Base-by-base conservation (phyloP, 2,113 vertebrate genomes). In the Atlantisia rogersi region DNA sequence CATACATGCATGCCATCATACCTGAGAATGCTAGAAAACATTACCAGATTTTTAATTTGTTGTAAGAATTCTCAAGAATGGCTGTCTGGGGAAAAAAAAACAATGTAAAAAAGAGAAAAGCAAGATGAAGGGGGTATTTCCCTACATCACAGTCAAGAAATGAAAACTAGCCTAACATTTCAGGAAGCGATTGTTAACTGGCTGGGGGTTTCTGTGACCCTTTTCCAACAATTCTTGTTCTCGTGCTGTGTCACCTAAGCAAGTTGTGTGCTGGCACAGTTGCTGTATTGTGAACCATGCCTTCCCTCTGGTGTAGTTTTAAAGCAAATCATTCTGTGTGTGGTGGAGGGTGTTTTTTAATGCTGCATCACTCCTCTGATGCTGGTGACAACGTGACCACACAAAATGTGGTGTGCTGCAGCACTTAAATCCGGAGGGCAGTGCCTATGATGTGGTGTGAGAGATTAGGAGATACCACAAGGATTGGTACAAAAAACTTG, bases 21-120 rank as follows among this genome's bases (percentile, higher is more conserved):
- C 58, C 64, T 94, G 77, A 88, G 93, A 94, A 70, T 86, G 91
- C 56, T 77, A 90, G 86, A 88, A 93, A 95, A 37, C 16, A 9
- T 48, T 80, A 80, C 76, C 76, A 90, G 46, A 28, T 71, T 94
- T 88, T 65, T 65, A 76, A 80, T 83, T 81, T 53, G 32, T 87
- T 90, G 25, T 59, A 78, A 56, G 52, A 83, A 83, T 83, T 95
- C 73, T 83, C 40, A 63, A 52, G 59, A 93, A 37, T 70, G 63
- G 20, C 79, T 86, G 63, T 59, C 76, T 90, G 39, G 76, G 50
- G 68, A 39, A 78, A 81, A 44, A 75, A 29, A 40, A 39, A 8
- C 31, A 84, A 76, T 59, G 15, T 69, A 19, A 81, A 83, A 93
- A 88, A 35, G 75, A 70, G 53, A 76, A 92, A 88, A 74, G 24